These are phyloP conservation scores for Drosophila demipolita DNA, from an alignment of 2,888 invertebrate genomes.

Conservation along the genomic window DNA sequence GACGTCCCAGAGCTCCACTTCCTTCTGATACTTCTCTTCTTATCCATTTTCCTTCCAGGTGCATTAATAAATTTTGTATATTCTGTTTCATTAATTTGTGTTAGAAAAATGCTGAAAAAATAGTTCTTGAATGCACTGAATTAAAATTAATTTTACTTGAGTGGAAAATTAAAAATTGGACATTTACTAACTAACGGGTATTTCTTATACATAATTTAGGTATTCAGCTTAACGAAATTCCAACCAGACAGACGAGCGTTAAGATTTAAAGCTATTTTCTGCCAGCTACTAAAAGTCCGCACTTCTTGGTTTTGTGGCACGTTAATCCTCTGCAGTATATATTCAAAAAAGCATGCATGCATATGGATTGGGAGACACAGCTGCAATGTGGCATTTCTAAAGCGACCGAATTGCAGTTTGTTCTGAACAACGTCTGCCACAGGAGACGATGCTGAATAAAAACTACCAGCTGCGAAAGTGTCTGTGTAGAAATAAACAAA, in stretches of 20 bases:
- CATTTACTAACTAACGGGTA: too few relatives aligned
- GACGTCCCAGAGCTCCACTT: neutral
- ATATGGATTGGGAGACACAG: slow-evolving; percentile 58
- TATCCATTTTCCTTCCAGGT: slow-evolving; percentile 14
- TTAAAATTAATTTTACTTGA: neutral
- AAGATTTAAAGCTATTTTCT: slow-evolving; percentile 3
- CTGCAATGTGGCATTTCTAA: slow-evolving; percentile 55
- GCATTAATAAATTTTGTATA: neutral
- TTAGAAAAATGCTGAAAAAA: neutral
- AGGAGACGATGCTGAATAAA: slow-evolving; percentile 54
- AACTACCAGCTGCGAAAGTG: slow-evolving; percentile 32
- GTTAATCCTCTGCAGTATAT: slow-evolving; percentile 63
- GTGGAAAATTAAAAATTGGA: neutral
- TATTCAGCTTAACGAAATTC: neutral
- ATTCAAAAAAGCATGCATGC: slow-evolving; percentile 1
- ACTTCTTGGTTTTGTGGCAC: slow-evolving; percentile 36
- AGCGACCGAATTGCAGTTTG: slow-evolving; percentile 71
- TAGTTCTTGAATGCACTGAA: neutral
- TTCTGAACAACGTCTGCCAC: slow-evolving; percentile 50
- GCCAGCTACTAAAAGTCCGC: slow-evolving; percentile 22
- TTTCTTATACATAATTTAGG: neutral
- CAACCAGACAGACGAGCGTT: neutral
- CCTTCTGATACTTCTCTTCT: neutral
- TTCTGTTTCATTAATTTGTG: neutral
- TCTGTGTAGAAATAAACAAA: slow-evolving; percentile 63